These are phyloP conservation scores for Dicyrtoma fusca DNA, from an alignment of 2,888 invertebrate species.

Conservation along the genomic window DNA sequence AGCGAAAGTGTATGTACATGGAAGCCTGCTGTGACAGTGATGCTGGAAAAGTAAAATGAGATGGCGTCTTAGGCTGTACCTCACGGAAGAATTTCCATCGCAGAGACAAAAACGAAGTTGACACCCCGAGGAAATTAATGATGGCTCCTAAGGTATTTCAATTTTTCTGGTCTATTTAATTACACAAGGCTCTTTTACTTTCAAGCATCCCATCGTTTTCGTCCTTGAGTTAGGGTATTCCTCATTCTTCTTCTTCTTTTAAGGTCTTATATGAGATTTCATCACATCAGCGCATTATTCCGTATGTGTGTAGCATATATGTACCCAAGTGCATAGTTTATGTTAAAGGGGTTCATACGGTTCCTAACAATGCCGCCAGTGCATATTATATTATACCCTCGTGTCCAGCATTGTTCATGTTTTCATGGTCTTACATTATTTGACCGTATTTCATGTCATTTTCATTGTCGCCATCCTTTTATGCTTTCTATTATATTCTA, in stretches of 20 bases:
- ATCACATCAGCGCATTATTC: no score
- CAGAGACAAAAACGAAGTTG: slow-evolving; percentile 50
- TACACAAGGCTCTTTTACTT: slow-evolving; percentile 40
- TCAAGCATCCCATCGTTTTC: slow-evolving; percentile 34
- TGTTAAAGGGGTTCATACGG: no score
- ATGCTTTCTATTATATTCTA: slow-evolving; percentile 2
- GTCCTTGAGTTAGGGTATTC: background rate
- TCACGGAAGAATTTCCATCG: slow-evolving; percentile 21
- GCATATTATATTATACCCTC: background rate
- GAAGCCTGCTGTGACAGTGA: slow-evolving; percentile 6
- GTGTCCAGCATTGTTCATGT: background rate
- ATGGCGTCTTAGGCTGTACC: slow-evolving; percentile 20
- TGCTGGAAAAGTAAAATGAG: background rate
- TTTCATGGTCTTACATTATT: slow-evolving; percentile 35
- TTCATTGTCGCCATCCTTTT: slow-evolving; percentile 34
- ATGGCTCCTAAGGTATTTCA: slow-evolving; percentile 49
- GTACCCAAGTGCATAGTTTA: no score
- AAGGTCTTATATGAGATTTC: background rate
- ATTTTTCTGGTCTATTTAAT: slow-evolving; percentile 50
- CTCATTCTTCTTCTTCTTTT: slow-evolving; percentile 8
- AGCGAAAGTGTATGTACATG: slow-evolving; percentile 5
- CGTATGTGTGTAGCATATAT: no score
- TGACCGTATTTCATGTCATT: slow-evolving; percentile 42
- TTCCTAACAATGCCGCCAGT: no score
- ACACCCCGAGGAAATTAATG: slow-evolving; percentile 54